Evolutionary conservation across 2,113 vertebrate genomes (phyloP).

Genomic region (Rafetus swinhoei): DNA sequence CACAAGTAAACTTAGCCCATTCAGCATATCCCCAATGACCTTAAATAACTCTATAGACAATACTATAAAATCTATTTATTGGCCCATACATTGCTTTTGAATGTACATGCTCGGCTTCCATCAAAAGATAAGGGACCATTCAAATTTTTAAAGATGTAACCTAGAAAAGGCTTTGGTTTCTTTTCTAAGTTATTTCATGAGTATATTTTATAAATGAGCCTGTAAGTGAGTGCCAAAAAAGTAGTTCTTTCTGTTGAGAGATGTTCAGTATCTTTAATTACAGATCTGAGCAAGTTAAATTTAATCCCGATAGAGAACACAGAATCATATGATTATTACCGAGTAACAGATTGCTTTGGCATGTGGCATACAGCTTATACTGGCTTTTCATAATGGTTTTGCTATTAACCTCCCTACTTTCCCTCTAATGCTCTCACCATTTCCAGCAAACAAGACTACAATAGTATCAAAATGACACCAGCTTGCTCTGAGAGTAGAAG

Average conservation of each 20-base stretch:
- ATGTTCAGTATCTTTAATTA: neutral
- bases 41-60: neutral
- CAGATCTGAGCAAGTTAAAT: conserved; percentile 35
- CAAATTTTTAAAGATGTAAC: conserved; percentile 10
- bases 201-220: neutral
- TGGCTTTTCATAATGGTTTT: conserved; percentile 16
- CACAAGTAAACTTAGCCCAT: neutral
- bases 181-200: neutral
- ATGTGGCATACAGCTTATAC: conserved; percentile 18
- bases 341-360: conserved; percentile 4
- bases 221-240: neutral
- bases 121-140: neutral
- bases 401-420: neutral
- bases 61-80: neutral
- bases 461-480: neutral
- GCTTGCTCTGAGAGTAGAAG: neutral
- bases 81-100: neutral
- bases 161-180: neutral
- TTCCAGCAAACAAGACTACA: neutral
- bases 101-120: neutral
- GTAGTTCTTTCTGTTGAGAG: conserved; percentile 3
- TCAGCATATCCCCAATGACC: neutral
- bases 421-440: neutral
- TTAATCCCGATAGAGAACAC: conserved; percentile 29
- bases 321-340: neutral